Base-by-base conservation (phyloP, 92 coral and sea anemone genomes). In the Bergia sp. region DNA sequence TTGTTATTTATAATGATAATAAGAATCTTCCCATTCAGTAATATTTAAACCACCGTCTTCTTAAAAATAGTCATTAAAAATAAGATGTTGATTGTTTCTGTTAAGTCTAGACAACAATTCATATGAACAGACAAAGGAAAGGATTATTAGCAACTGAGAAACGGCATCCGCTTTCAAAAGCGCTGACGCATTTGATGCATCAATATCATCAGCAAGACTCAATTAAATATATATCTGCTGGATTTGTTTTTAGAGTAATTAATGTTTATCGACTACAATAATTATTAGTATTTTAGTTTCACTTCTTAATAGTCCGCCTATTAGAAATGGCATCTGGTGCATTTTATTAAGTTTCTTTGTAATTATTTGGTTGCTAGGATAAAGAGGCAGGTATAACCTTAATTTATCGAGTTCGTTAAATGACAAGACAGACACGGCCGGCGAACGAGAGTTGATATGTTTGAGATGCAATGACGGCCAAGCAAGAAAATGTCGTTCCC, bases 401-500 rank as follows among this genome's bases (percentile, higher is more conserved):
- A 73, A 79, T 21, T 57, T 4, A 43, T 20, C 7, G 11, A 43
- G 20, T n/a, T 58, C 18, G 29, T 21, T 2, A 53, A 37, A 16
- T 40, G 9, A 20, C 37, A 21, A 73, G n/a, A 61, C 36, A 1
- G 9, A 53, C n/a, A 5, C 23, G 13, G 7, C 8, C 45, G 67
- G 80, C 69, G 50, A 89, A 53, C 82, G 13, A 39, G 77, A 55
- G 67, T 44, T 47, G 73, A 58, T 74, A 57, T 77, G 81, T 61
- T 58, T 37, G 65, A n/a, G 15, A 45, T 73, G 74, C 85, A 76
- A 83, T 38, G 81, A 84, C 71, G 79, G 88, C 89, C 80, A 80
- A 76, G 79, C 74, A 86, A 64, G 79, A 88, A 85, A 23, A 94
- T 94, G 97, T 92, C 93, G 39, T 84, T 84, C 89, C 88, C 92